These are phyloP conservation scores for Ceratoteleas bidentatus DNA, from an alignment of 1,140 invertebrate genomes.

Conservation along the genomic window DNA sequence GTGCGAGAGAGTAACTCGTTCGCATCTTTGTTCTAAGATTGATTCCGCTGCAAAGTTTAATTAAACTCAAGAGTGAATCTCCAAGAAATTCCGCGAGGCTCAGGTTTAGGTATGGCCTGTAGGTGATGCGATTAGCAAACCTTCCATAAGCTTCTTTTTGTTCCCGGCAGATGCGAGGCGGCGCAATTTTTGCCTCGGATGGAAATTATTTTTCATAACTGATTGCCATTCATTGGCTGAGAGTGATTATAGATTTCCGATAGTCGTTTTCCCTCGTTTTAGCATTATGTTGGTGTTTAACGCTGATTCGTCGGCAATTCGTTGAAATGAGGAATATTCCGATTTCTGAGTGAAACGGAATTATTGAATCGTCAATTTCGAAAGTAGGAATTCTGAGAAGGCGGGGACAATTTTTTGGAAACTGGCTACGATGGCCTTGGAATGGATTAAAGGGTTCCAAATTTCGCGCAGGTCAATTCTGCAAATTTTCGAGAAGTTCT, in stretches of 20 bases:
- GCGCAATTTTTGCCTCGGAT: slow-evolving; percentile 2
- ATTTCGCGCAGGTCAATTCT: neutral
- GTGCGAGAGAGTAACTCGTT: slow-evolving; percentile 69
- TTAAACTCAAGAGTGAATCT: slow-evolving; percentile 69
- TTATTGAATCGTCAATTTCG: too few relatives aligned
- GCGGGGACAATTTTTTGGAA: too few relatives aligned
- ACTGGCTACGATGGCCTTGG: too few relatives aligned
- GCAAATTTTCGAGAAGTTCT: slow-evolving; percentile 6
- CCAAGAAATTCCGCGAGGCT: slow-evolving; percentile 41
- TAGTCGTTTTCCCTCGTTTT: slow-evolving; percentile 9
- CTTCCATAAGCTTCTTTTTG: slow-evolving; percentile 22
- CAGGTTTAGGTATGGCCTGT: slow-evolving; percentile 29
- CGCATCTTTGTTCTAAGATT: slow-evolving; percentile 67
- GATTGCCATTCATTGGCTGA: neutral
- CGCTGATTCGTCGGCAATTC: too few relatives aligned
- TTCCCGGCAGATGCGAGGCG: neutral
- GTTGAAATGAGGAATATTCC: too few relatives aligned
- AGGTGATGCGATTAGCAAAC: slow-evolving; percentile 36
- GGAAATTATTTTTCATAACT: slow-evolving; percentile 10
- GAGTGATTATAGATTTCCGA: too few relatives aligned
- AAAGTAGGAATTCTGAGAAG: too few relatives aligned
- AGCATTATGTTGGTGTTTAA: too few relatives aligned
- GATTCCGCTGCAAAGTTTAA: slow-evolving; percentile 71
- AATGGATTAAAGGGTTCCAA: too few relatives aligned
- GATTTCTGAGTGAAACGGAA: too few relatives aligned